These are phyloP conservation scores for Coelinius sp. DNA, from an alignment of 2,888 invertebrate species.

Conservation along the genomic window DNA sequence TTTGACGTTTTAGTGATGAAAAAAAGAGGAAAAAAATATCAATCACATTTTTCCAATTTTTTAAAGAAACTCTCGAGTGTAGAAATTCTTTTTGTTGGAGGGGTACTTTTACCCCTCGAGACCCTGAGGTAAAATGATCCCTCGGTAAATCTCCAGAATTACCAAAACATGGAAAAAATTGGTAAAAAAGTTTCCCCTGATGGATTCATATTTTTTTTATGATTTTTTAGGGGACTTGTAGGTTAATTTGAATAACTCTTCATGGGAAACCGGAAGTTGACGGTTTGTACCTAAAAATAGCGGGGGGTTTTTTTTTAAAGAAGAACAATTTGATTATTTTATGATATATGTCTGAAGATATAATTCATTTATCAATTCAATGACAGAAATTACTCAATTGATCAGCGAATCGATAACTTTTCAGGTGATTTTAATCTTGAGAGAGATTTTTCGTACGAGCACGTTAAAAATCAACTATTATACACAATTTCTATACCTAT, in stretches of 20 bases:
- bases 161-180: conserved; percentile 13
- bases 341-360: neutral
- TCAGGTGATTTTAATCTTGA: neutral
- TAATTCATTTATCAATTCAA: too few species aligned
- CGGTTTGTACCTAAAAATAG: neutral
- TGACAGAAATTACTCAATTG: too few species aligned
- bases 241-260: conserved; percentile 21
- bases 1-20: conserved; percentile 28
- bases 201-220: neutral
- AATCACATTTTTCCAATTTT: neutral
- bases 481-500: neutral
- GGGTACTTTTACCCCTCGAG: neutral
- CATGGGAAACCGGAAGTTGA: conserved; percentile 18
- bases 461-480: neutral
- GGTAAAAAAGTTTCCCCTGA: neutral
- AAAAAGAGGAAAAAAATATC: conserved; percentile 3
- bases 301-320: too few species aligned
- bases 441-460: neutral
- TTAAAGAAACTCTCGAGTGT: neutral
- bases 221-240: neutral
- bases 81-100: neutral
- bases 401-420: neutral
- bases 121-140: neutral
- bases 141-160: conserved; percentile 9
- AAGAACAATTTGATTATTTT: too few species aligned